A percentile compares a stretch with the other conserved stretches of the same genome.
These are phyloP conservation scores for Rutpela maculata DNA, from an alignment of 2,888 invertebrate species.

Conservation along the genomic window DNA sequence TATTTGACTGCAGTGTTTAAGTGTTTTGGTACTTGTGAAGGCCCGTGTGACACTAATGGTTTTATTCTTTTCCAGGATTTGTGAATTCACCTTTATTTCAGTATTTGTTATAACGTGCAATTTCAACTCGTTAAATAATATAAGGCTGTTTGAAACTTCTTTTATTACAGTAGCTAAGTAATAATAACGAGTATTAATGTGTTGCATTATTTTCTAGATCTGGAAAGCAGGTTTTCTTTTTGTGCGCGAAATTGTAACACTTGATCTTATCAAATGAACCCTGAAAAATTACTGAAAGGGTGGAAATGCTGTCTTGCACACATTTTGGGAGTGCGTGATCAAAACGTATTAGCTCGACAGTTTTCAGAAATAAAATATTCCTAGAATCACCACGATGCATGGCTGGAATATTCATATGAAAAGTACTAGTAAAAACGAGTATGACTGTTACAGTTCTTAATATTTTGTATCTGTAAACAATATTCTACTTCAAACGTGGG, in stretches of 20 bases:
- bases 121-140: no score
- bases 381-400: background rate
- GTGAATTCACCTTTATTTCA: no score
- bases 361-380: conserved; percentile 12
- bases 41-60: no score
- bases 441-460: no score
- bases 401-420: conserved; percentile 19
- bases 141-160: no score
- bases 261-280: conserved; percentile 28
- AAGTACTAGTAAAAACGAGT: background rate
- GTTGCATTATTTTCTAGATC: background rate
- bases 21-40: no score
- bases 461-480: no score
- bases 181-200: conserved; percentile 1
- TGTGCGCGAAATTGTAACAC: background rate
- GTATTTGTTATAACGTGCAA: no score
- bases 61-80: background rate
- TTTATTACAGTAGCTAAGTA: no score
- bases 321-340: conserved; percentile 29
- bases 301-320: conserved; percentile 19
- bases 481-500: no score
- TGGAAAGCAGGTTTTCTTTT: background rate
- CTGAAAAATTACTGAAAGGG: conserved; percentile 27
- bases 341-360: conserved; percentile 26
- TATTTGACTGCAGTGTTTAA: no score